phyloP scores from a whole-genome alignment of 2,888 invertebrate species.

The Heteromurus nitidus region DNA sequence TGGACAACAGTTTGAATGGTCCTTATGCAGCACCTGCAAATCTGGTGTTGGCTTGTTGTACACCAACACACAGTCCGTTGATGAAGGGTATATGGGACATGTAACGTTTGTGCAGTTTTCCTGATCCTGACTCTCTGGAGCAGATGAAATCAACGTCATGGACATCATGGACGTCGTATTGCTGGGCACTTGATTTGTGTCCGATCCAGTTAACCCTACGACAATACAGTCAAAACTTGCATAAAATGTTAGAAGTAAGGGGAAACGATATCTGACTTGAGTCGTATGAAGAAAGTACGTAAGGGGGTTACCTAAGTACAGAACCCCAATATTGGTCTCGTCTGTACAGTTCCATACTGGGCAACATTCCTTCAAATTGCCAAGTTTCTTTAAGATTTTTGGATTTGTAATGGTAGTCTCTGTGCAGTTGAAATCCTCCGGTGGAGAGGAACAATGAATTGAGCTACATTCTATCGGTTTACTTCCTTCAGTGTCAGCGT shows the following conservation, averaged over 20 bases:
- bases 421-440: neutral
- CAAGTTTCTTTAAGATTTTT: conserved; percentile 7
- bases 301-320: neutral
- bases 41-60: neutral
- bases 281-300: too few species aligned
- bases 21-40: neutral
- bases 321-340: neutral
- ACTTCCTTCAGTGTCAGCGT: too few species aligned
- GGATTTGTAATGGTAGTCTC: conserved; percentile 29
- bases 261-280: too few species aligned
- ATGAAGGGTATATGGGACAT: neutral
- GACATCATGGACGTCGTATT: too few species aligned
- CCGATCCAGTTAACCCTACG: too few species aligned
- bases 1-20: neutral
- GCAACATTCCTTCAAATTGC: conserved; percentile 38
- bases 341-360: conserved; percentile 31
- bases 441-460: neutral
- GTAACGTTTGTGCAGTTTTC: neutral
- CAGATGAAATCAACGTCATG: neutral
- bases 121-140: neutral
- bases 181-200: too few species aligned
- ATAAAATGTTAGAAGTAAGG: too few species aligned
- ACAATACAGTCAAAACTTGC: too few species aligned
- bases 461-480: neutral
- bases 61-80: neutral